Base-by-base conservation (phyloP, 2,888 invertebrate genomes). In the Xestia c-nigrum region DNA sequence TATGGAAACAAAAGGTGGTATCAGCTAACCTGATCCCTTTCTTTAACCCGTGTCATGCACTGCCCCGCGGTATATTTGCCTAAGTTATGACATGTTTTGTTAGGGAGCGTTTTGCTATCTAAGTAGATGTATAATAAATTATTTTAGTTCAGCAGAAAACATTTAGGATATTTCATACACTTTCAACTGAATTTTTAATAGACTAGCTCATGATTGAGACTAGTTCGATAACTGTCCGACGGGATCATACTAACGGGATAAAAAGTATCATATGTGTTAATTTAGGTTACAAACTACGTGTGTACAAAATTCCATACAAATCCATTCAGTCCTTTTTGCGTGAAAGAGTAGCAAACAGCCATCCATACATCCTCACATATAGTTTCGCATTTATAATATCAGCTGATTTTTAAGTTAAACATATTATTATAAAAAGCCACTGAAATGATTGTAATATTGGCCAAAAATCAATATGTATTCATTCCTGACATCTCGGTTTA, bases 1-100 rank as follows among this genome's bases (percentile, higher is more conserved):
- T 88, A 87, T 81, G 72, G 77, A 82, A 88, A 88, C 89, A 89
- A 90, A 88, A 88, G 85, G 86, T 85, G 72, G 84, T 85, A 87
- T 85, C 86, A 81, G 73, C 66, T 81, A 83, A 84, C 83, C 83
- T 83, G 78, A 79, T 77, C 85, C 85, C 83, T 83, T 87, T 87
- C 86, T 88, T 80, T 78, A 79, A 80, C 83, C 85, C 82, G 83
- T 83, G 80, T 83, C 82, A 85, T 86, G 81, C 74, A 80, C 70
- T 83, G 82, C 79, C 80, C 82, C 64, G 78, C 78, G 80, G 83
- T 80, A 72, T 63, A 73, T 80, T 85, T 76, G 38, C 43, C 14
- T 61, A 75, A 78, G 77, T 84, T 82, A 74, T 78, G 82, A 86
- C 78, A 82, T 81, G 82, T 83, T 84, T 81, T 80, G 76, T 76